Conservation (phyloP, 2,797 vertebrate species). For the Myotis vivesi region DNA sequence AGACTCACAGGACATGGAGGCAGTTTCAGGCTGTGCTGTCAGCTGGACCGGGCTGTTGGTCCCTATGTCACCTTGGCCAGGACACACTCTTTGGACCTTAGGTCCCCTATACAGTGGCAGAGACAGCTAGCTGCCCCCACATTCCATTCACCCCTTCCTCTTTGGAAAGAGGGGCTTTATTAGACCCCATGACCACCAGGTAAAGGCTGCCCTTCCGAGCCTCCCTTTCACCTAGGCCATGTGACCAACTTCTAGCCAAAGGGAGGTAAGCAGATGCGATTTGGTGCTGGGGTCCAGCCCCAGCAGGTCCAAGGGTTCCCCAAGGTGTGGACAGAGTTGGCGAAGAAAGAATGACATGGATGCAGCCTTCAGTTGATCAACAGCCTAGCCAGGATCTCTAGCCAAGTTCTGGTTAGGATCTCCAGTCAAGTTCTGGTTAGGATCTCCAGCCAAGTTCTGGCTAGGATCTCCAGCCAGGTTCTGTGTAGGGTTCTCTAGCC, state of each 20-base stretch:
- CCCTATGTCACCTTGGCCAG: background rate
- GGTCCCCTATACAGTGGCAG: accelerated
- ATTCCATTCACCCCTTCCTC: background rate
- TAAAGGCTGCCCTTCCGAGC: background rate
- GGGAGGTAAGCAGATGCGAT: background rate
- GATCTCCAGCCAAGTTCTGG: too few species aligned
- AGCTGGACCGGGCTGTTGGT: too few species aligned
- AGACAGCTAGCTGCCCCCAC: background rate
- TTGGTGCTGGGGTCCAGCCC: too few species aligned
- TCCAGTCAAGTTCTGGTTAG: too few species aligned
- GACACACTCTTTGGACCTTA: background rate
- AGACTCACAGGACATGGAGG: accelerated
- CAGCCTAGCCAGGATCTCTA: too few species aligned
- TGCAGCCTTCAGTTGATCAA: too few species aligned
- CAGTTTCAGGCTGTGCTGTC: background rate
- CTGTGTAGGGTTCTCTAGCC: too few species aligned
- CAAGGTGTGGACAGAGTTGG: too few species aligned
- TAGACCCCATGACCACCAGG: background rate
- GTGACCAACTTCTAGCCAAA: background rate
- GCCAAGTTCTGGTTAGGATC: too few species aligned
- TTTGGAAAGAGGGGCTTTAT: background rate
- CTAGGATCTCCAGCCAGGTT: too few species aligned
- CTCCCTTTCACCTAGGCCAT: background rate
- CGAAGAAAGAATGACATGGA: too few species aligned
- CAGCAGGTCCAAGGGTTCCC: too few species aligned